A percentile compares a stretch with the other conserved stretches of the same genome.
Conservation (phyloP, 2,888 invertebrate species). For the Ectropis crepuscularia region DNA sequence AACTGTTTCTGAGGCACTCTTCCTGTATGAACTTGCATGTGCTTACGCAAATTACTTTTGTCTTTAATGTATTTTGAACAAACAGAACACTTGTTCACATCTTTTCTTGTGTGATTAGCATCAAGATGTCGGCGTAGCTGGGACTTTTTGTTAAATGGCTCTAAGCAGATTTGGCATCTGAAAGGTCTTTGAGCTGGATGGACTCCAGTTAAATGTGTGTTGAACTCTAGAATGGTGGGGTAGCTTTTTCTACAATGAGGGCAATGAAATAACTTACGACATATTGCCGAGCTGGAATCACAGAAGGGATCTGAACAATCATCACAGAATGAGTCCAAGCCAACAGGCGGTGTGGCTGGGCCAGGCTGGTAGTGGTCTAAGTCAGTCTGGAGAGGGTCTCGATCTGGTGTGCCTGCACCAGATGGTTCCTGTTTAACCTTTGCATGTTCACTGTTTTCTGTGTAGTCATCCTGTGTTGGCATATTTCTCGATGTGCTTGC, state of each 20-base stretch:
- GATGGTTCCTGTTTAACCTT: conserved; percentile 79
- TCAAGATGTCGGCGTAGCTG: conserved; percentile 81
- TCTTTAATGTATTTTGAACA: conserved; percentile 84
- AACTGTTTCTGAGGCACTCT: conserved; percentile 82
- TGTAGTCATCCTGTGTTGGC: conserved; percentile 76
- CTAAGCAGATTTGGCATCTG: conserved; percentile 82
- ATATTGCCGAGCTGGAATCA: conserved; percentile 75
- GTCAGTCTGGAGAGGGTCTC: conserved; percentile 72
- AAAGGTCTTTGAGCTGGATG: conserved; percentile 83
- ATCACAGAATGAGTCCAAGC: conserved; percentile 80
- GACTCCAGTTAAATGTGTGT: conserved; percentile 81
- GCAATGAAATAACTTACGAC: conserved; percentile 81
- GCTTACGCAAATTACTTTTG: conserved; percentile 82
- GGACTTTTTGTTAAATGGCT: conserved; percentile 81
- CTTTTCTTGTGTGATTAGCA: conserved; percentile 79
- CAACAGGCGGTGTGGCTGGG: conserved; percentile 72
- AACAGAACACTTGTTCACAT: conserved; percentile 83
- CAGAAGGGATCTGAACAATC: conserved; percentile 83
- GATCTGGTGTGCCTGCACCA: conserved; percentile 74
- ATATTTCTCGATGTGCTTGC: conserved; percentile 78
- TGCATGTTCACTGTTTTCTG: conserved; percentile 73
- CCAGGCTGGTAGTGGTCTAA: conserved; percentile 68
- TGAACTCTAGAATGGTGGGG: conserved; percentile 81
- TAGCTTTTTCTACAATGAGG: conserved; percentile 84
- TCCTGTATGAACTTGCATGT: conserved; percentile 84